Base-by-base conservation (phyloP, 2,113 vertebrate genomes). In the Nothobranchius furzeri region DNA sequence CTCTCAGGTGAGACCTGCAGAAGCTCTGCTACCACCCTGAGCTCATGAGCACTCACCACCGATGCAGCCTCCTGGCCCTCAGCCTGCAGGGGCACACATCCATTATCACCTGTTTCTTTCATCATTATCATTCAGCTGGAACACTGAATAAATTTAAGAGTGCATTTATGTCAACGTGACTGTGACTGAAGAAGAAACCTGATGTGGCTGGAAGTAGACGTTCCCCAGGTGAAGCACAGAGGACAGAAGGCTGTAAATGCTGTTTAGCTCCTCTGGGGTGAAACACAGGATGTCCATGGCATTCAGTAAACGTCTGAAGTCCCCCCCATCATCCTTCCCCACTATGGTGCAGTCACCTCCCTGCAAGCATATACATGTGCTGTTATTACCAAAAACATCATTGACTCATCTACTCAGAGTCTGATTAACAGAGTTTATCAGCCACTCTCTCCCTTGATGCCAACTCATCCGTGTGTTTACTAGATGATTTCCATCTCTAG, bases 191-290 rank as follows among this genome's bases (percentile, higher is more conserved):
- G 50, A 15, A n/a, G 47, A 37, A 70, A 88, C 86, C 87, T 89
- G 84, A 45, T 83, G 84, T 69, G 88, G 80, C 69, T 91, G 87
- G 6, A 99, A 99, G 92, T 94, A 99, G 77, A 99, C 94, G 0
- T 99, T 99, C 68, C 98, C 98, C 83, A 99, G 89, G 87, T 99
- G 98, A 54, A 99, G 93, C 73, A 99, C 93, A 1, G 98, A 99
- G 37, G 97, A 97, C 66, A 99, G 91, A 65, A 99, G 92, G 60
- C 95, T 94, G 87, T 97, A 99, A 90, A 99, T 95, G 84, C 92
- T 90, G 80, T 94, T 94, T 84, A 95, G 96, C 87, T 99, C 98
- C 5, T 98, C 95, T 1, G 85, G 35, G 6, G 89, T 96, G 91
- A 99, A 98, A 86, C 91, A 90, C 73, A 99, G 92, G 60, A 93